Base-by-base conservation (phyloP, 2,888 invertebrate species). In the Prostheceraeus crozeri region DNA sequence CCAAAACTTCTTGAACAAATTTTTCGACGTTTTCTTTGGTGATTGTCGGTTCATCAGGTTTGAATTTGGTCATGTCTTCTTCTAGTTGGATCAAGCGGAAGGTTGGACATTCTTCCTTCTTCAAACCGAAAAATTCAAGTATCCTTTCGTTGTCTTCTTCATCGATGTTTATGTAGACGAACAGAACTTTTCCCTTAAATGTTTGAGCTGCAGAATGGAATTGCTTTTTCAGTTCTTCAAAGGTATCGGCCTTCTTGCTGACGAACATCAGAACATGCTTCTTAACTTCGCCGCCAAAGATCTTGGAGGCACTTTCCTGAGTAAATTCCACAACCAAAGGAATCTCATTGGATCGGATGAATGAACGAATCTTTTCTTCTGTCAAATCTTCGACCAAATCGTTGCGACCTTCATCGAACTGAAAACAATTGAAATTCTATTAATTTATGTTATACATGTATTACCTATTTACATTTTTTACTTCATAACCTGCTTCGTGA, bases 91-190 rank as follows among this genome's bases (percentile, higher is more conserved):
- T 96, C 66, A 98, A 81, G 68, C 94, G 84, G 71, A 89, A 85
- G 60, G 79, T 71, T 53, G 80, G 80, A 36, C 74, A 71, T 33
- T 79, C 89, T n/a, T 87, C 86, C 77, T 87, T 86, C 80, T 86
- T 87, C 83, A 96, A 85, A 69, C 94, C 96, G 79, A 99, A 99
- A 87, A 94, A 99, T 80, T 99, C 98, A 75, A 98, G 81, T 76
- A 99, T 96, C 72, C 96, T 83, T 70, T 85, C 85, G 79, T 98
- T 94, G 76, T 98, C 96, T 73, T 89, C 87, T 73, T 90, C 87
- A 72, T 88, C 90, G 52, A 88, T 84, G 77, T 98, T 86, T 76
- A 99, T 89, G 70, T 87, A 87, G 28, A 99, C 94, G 71, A 93
- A 89, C 72, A 98, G 82, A 67, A 6, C 27, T 33, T 85, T 84